These are phyloP conservation scores for Sebastiscus albofasciatus DNA, from an alignment of 2,797 vertebrate genomes.

Conservation along the genomic window DNA sequence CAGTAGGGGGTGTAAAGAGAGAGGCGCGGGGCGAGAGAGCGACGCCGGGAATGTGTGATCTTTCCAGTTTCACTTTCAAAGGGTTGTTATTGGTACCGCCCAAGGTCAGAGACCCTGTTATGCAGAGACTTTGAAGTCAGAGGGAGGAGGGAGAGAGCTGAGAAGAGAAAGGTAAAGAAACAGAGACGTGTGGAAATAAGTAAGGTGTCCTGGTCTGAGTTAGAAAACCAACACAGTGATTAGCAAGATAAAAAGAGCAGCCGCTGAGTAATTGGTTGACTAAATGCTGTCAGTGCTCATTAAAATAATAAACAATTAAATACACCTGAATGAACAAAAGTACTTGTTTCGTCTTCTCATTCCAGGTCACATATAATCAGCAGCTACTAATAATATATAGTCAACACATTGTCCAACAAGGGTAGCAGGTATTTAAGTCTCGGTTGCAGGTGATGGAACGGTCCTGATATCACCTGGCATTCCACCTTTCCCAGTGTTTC, in stretches of 20 bases:
- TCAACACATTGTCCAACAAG: no score
- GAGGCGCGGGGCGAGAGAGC: not conserved
- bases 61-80: constrained; percentile 57
- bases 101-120: constrained; percentile 58
- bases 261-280: not conserved
- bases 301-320: not conserved
- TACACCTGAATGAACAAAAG: not conserved
- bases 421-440: no score
- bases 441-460: no score
- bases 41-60: constrained; percentile 35
- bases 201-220: not conserved
- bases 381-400: not conserved
- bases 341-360: not conserved
- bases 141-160: not conserved
- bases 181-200: not conserved
- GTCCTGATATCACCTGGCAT: no score
- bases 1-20: constrained; percentile 17
- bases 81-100: constrained; percentile 39
- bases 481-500: no score
- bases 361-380: not conserved
- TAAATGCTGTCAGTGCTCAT: constrained; percentile 13
- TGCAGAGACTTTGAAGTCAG: constrained; percentile 31
- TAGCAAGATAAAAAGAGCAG: not conserved
- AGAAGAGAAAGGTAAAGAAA: not conserved
- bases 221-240: not conserved